Evolutionary conservation across 2,113 vertebrate species (phyloP), one percentile per base, ranked within the genome.

Genomic region (Dolichotis patagonum): DNA sequence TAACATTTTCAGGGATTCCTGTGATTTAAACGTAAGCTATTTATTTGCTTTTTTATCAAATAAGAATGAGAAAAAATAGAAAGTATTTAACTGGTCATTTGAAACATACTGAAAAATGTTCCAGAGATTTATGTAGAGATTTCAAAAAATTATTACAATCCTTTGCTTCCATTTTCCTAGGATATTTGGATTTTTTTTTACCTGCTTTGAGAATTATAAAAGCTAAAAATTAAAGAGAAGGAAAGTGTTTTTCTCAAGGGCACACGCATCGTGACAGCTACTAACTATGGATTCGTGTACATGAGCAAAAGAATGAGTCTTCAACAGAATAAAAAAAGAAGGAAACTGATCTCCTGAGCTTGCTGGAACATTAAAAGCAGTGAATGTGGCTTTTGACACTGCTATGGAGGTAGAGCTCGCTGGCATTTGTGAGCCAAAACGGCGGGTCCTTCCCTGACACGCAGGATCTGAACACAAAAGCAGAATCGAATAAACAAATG

Each of bases 101-200:
- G 63, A 95, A 96, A 90, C 52, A 62, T 7, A 96, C 58, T 97
- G 65, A 30, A 97, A 97, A 97, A 97, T 83, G 62, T 35, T 93
- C 93, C 94, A 62, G 67, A 98, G 88, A 93, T 95, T 96, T 97
- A 83, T 81, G 94, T 17, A 92, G 90, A 94, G 95, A 98, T 97
- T 98, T 86, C 93, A 98, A 95, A 52, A 96, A 84, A 71, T 96
- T 95, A 85, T 2, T 0, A 93, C 92, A 97, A 90, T 78, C 94
- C 98, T 97, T 93, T 85, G 92, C 84, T 97, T 98, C 96, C 56
- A 95, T 98, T 97, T 93, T 92, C 94, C 78, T 96, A 95, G 81
- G 98, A 96, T 89, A 97, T 96, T 96, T 96, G 92, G 80, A 0
- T 90, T 94, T 62, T 86, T 85, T 86, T 83, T 95, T 85, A 20